Evolutionary conservation across 1,140 invertebrate species (phyloP).

Genomic region (Carposina sasakii): DNA sequence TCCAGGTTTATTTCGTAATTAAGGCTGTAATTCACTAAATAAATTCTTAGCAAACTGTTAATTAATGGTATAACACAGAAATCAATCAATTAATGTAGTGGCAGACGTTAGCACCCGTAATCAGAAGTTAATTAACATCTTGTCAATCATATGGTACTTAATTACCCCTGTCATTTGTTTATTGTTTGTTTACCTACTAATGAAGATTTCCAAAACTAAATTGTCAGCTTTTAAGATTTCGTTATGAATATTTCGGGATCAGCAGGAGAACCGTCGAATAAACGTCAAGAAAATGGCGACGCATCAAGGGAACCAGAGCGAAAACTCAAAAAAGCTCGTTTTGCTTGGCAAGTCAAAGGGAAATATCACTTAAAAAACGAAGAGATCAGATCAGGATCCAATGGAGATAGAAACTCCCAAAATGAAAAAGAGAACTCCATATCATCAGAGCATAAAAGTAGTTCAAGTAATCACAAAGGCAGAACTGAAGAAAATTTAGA

Average conservation of each 20-base stretch:
- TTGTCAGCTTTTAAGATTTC: constrained; percentile 28
- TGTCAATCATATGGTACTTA: constrained; percentile 69
- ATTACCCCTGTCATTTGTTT: constrained; percentile 68
- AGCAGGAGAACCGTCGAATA: constrained; percentile 58
- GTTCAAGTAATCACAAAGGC: constrained; percentile 30
- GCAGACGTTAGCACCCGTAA: no score
- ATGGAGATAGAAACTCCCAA: constrained; percentile 23
- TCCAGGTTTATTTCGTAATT: no score
- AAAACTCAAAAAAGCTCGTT: constrained; percentile 77
- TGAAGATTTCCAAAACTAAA: constrained; percentile 34
- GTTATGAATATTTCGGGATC: constrained; percentile 53
- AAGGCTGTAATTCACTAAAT: no score
- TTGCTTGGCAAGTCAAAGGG: constrained; percentile 78
- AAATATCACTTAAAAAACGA: constrained; percentile 74
- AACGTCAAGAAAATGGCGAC: constrained; percentile 69
- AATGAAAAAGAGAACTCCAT: background rate
- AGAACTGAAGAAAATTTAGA: constrained; percentile 65
- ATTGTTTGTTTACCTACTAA: constrained; percentile 70
- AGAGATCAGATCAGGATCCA: constrained; percentile 17
- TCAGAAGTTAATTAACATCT: constrained; percentile 63
- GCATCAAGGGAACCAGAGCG: constrained; percentile 63
- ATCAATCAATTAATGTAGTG: no score
- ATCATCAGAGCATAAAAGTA: constrained; percentile 33
- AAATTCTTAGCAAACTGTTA: no score
- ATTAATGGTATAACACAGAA: no score